phyloP scores from a whole-genome alignment of 2,797 vertebrate species.

The Coccyzus lansbergi region DNA sequence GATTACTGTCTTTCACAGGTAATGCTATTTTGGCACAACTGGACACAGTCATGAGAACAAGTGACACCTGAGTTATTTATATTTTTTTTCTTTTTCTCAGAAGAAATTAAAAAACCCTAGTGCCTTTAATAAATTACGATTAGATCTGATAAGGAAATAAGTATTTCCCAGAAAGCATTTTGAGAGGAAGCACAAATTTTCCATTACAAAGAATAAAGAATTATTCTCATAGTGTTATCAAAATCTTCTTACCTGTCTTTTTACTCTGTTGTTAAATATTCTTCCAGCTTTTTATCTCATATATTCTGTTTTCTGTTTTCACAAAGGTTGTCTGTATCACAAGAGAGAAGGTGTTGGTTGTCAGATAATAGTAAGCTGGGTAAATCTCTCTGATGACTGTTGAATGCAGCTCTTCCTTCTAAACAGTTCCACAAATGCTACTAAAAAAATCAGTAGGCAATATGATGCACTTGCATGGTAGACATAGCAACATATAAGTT shows the following conservation, averaged over 20 bases:
- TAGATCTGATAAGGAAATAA: neutral
- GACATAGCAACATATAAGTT: rapidly evolving
- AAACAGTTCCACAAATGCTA: neutral
- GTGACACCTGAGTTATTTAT: neutral
- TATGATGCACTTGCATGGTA: neutral
- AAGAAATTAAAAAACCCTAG: neutral
- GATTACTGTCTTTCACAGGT: neutral
- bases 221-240: neutral
- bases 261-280: neutral
- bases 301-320: neutral
- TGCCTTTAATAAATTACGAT: neutral
- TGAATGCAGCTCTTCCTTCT: neutral
- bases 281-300: neutral
- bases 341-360: neutral
- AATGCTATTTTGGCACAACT: neutral
- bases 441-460: neutral
- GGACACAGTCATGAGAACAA: neutral
- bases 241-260: neutral
- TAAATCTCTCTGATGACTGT: neutral
- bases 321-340: neutral
- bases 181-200: neutral
- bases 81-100: neutral
- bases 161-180: constrained; percentile 13
- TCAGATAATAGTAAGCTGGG: neutral
- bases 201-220: neutral